Evolutionary conservation across 1,140 invertebrate genomes (phyloP), one percentile per base, ranked within the genome.

Genomic region (Temnothorax longispinosus): DNA sequence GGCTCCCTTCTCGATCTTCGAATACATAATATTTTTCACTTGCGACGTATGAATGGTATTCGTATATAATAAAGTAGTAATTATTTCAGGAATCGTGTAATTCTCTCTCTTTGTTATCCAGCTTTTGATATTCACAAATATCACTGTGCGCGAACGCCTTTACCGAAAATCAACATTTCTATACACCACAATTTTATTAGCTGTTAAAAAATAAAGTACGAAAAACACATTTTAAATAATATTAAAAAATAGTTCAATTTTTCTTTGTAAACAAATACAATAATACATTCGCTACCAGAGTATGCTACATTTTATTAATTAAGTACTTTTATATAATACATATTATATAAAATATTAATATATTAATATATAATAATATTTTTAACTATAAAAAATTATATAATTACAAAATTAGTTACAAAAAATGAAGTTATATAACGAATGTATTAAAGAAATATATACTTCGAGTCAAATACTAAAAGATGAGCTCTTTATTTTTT

Each of bases 11-110:
- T 85, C 81, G 81, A 89, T 90, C 85, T 89, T 89, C 88, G 88
- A 90, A 90, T 88, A 81, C 38, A 81, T 81, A 78, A 89, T 89
- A 90, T 90, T 90, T 90, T 90, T 90, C 88, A 90, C 88, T 89
- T 87, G 88, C 88, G 88, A 89, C 88, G 88, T 90, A 89, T 89
- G 88, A 71, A 89, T 89, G 88, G 76, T 87, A 87, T 60, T 90
- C 88, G 88, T 90, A 69, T 88, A 75, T 87, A 90, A 90, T 90
- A 90, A 90, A 90, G 88, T 90, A 90, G 88, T 64, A 56, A 75
- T 82, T 90, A 78, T 90, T 89, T 90, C 88, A 90, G 88, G 85
- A 90, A 58, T 38, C n/a, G 41, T 6, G n/a, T 65, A 18, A 69
- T 88, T 32, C 56, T 84, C 60, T 32, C 72, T 71, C 71, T 87